These are phyloP conservation scores for Clivina fossor DNA, from an alignment of 2,888 invertebrate species.

Conservation along the genomic window DNA sequence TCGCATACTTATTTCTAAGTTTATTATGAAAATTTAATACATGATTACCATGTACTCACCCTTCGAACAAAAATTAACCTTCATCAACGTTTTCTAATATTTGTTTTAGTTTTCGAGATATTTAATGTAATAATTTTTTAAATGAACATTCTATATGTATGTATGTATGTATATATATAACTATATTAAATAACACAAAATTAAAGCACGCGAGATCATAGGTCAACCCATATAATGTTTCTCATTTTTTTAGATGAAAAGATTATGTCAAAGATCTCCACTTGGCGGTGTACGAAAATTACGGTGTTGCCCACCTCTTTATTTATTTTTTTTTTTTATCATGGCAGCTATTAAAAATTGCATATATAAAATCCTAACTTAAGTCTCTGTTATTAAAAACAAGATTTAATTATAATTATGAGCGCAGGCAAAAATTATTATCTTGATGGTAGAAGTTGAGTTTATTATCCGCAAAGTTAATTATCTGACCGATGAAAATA, in stretches of 20 bases:
- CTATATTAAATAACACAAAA: too few species aligned
- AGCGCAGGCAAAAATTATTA: neutral
- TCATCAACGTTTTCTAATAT: too few species aligned
- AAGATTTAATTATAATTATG: constrained; percentile 11
- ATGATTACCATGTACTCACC: too few species aligned
- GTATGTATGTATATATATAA: too few species aligned
- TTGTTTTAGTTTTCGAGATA: too few species aligned
- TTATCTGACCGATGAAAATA: too few species aligned
- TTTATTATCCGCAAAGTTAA: too few species aligned
- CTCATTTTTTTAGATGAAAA: constrained; percentile 8
- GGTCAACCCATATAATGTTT: constrained; percentile 2
- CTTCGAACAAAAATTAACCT: too few species aligned
- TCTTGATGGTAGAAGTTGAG: constrained; percentile 11
- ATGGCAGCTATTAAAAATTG: neutral
- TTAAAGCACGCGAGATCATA: constrained; percentile 8
- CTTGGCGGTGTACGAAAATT: constrained; percentile 6
- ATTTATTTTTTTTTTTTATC: neutral
- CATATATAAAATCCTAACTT: neutral
- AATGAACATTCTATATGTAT: too few species aligned
- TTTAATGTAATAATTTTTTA: too few species aligned
- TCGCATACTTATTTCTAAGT: too few species aligned
- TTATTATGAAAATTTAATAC: too few species aligned
- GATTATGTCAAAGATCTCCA: constrained; percentile 5
- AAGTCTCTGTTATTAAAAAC: constrained; percentile 6
- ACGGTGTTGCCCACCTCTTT: constrained; percentile 10